Base-by-base conservation (phyloP, 2,888 invertebrate genomes). In the Tipula helvola region DNA sequence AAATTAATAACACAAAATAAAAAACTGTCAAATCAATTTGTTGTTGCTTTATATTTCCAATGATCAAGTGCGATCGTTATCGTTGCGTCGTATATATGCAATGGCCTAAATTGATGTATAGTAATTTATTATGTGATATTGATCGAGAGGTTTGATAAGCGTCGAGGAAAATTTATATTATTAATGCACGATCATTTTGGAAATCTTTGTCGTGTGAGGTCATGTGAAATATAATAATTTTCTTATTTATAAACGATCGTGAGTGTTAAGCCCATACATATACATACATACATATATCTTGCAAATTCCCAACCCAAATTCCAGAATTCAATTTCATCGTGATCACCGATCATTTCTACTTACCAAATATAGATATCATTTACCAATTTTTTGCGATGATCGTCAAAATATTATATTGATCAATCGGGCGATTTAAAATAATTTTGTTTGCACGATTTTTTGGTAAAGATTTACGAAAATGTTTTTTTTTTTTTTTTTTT, bases 91-190 rank as follows among this genome's bases (percentile, higher is more conserved):
- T 71, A 71, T 71, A 71, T 71, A 71, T 71, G 18, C 71, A 71
- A 71, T 71, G 71, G 71, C 71, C 71, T 71, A 71, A 71, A 71
- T 71, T 71, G 71, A 71, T 71, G 71, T 71, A 28, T 71, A 71
- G 71, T 71, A 71, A 71, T 71, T 71, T 71, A 71, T 71, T 71
- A 71, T 71, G 71, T 71, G 71, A 71, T 71, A 71, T 71, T 71
- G 71, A 71, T 71, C 71, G 28, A 18, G 28, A 18, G 71, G 28
- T 28, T 28, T 71, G 71, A 71, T 71, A 71, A 71, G 28, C 71
- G 28, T 3, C 71, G 71, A 71, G 28, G 71, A 71, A 71, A 71
- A 71, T 52, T n/a, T 71, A 71, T 71, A 71, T 71, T 71, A 71
- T 71, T 71, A 71, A 28, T 71, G 28, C 71, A 71, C 71, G 71